Percentiles rank a stretch among this genome's conserved stretches.
These are phyloP conservation scores for Pollenia amentaria DNA, from an alignment of 2,888 invertebrate genomes.

Conservation along the genomic window DNA sequence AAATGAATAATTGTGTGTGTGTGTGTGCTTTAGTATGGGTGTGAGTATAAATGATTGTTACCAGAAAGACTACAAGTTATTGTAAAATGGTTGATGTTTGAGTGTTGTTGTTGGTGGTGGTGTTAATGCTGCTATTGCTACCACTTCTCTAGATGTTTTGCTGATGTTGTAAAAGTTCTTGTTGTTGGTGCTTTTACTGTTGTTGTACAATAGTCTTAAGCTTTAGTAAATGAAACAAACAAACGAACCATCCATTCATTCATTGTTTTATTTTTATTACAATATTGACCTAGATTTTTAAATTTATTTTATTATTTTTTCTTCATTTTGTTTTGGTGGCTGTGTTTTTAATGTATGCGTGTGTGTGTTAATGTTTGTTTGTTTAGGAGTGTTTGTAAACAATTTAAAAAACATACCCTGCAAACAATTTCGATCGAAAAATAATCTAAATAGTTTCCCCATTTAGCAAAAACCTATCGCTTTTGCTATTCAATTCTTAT, in stretches of 20 bases:
- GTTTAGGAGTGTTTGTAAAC: constrained; percentile 32
- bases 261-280: constrained; percentile 73
- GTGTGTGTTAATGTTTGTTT: not conserved
- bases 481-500: too few species aligned
- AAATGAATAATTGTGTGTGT: not conserved
- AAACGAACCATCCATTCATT: constrained; percentile 48
- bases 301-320: constrained; percentile 42
- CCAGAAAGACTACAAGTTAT: constrained; percentile 60
- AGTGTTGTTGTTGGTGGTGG: constrained; percentile 38
- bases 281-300: constrained; percentile 71
- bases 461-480: too few species aligned
- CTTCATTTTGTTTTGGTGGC: constrained; percentile 29
- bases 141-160: constrained; percentile 31
- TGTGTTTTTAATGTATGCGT: constrained; percentile 12
- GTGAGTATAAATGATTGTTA: constrained; percentile 39
- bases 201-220: constrained; percentile 27
- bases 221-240: constrained; percentile 39
- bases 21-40: not conserved
- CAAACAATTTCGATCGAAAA: too few species aligned
- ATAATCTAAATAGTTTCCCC: too few species aligned
- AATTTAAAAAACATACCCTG: too few species aligned
- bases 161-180: constrained; percentile 35
- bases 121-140: constrained; percentile 38
- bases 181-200: constrained; percentile 34
- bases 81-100: constrained; percentile 45